Evolutionary conservation across 2,888 invertebrate genomes (phyloP), one percentile per base, ranked within the genome.

Genomic region (Nemotelus nigrinus): DNA sequence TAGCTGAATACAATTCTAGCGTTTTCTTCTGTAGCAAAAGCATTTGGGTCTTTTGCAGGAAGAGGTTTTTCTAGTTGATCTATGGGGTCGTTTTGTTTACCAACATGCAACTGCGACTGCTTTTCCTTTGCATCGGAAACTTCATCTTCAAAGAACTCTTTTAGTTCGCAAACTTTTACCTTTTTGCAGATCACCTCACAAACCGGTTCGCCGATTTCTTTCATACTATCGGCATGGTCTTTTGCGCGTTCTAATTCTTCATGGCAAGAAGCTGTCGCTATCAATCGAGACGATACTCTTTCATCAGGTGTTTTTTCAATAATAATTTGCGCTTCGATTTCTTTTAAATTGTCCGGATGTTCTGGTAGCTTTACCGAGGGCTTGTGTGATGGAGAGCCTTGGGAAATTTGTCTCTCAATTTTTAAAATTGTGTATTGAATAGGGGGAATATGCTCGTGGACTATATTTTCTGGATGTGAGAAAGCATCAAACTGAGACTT

Each of bases 401-500:
- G 82, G 43, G 83, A 83, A 45, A 85, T 84, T 79, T 84, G 79
- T 78, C 84, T 83, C 81, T 86, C 85, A 65, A 86, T 83, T 53
- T 82, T 82, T 80, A 82, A 82, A 39, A 85, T 86, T 7, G 85
- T 85, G 79, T 85, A 82, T 41, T 85, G 84, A 70, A 85, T 84
- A 58, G 83, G 83, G 25, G 84, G 84, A 67, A 82, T 83, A 45
- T 81, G 80, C 63, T 81, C 82, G 25, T 77, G 79, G 7, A 78
- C 72, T 64, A 80, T 77, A 4, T 74, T 76, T 43, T 80, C 81
- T 60, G 77, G 68, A 67, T 74, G 70, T 68, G 79, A 58, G 45
- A 75, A 39, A 25, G 4, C 4, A 3, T 68, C 55, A 41, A 58
- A 4, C 3, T n/a, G 48, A 39, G 25, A 53, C 58, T 45, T 74